phyloP scores from a whole-genome alignment of 2,113 vertebrate species.

The Bujurquina vittata region DNA sequence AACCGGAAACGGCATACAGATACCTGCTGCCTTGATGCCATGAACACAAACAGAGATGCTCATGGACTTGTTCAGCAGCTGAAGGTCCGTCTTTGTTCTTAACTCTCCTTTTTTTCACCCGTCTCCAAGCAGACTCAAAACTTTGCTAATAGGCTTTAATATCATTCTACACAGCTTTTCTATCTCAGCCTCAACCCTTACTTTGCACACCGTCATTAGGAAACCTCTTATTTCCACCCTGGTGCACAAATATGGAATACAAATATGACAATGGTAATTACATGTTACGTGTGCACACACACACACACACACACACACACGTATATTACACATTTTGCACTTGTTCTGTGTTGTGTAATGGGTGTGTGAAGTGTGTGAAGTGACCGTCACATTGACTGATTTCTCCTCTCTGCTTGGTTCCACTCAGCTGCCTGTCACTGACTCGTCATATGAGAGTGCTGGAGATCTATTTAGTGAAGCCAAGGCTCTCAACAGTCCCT shows the following conservation, averaged over 20 bases:
- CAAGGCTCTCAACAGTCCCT: background rate
- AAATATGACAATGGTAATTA: background rate
- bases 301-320: background rate
- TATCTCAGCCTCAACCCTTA: no score
- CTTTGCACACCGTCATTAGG: background rate
- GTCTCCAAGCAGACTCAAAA: no score
- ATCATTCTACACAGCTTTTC: background rate
- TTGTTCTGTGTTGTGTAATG: background rate
- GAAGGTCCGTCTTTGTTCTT: background rate
- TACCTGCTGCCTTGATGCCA: background rate
- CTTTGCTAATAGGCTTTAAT: background rate
- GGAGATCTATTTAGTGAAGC: conserved; percentile 8
- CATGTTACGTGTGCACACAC: background rate
- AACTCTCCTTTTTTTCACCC: background rate
- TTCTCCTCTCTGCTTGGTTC: background rate
- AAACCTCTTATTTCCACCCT: background rate
- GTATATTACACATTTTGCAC: background rate
- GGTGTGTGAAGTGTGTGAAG: background rate
- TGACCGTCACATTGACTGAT: conserved; percentile 1
- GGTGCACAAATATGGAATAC: background rate
- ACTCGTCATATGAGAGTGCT: background rate
- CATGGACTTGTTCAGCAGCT: background rate
- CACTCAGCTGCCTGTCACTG: conserved; percentile 3
- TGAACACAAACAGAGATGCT: background rate
- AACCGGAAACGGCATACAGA: background rate